phyloP scores from a whole-genome alignment of 2,888 invertebrate genomes.

The Lasius platythorax region DNA sequence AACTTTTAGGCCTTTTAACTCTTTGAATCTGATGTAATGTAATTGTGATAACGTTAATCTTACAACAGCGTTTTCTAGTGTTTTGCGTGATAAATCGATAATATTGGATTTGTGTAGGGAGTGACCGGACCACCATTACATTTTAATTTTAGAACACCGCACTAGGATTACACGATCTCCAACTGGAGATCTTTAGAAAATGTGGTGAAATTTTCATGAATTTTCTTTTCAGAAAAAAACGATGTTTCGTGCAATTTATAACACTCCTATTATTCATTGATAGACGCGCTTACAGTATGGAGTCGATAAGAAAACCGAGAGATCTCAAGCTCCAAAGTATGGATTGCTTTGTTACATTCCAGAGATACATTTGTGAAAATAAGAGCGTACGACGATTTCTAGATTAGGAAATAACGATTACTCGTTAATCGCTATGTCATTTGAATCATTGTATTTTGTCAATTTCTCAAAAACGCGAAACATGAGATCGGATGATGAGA shows the following conservation, averaged over 20 bases:
- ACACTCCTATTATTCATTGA: background rate
- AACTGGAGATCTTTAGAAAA: background rate
- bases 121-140: background rate
- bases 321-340: constrained; percentile 38
- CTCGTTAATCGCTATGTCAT: constrained; percentile 57
- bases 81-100: constrained; percentile 18
- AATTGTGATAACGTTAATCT: constrained; percentile 47
- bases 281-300: constrained; percentile 20
- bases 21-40: constrained; percentile 56
- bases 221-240: background rate
- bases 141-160: constrained; percentile 6
- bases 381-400: constrained; percentile 30
- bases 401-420: constrained; percentile 32
- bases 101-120: constrained; percentile 22
- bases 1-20: constrained; percentile 67
- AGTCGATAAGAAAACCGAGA: constrained; percentile 18
- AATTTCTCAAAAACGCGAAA: constrained; percentile 18
- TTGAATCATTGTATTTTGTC: constrained; percentile 33
- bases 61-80: constrained; percentile 34
- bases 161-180: background rate
- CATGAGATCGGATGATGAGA: background rate
- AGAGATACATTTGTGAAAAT: constrained; percentile 26
- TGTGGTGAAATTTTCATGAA: background rate
- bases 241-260: background rate
- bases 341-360: background rate